phyloP scores from a whole-genome alignment of 2,797 vertebrate species.

The Onychomys leucogaster region DNA sequence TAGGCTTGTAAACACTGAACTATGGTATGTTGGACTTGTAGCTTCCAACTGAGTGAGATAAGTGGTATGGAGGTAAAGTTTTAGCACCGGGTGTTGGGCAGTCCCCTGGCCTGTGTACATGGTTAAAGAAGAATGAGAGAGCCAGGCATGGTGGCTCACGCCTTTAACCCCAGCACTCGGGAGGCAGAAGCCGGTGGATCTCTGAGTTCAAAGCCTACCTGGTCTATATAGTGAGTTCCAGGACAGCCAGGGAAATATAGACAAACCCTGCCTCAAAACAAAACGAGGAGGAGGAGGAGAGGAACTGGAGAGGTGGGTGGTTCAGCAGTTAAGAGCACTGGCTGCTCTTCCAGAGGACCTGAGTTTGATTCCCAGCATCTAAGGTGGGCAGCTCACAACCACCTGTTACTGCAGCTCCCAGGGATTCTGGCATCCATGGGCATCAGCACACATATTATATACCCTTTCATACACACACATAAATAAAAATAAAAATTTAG shows the following conservation, averaged over 20 bases:
- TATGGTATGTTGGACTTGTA: slow-evolving; percentile 2
- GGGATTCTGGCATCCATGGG: background rate
- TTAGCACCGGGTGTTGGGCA: slow-evolving; percentile 14
- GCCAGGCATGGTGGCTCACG: background rate
- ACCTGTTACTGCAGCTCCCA: background rate
- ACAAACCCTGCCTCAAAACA: background rate
- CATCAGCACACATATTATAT: background rate
- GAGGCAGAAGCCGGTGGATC: background rate
- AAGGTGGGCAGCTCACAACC: background rate
- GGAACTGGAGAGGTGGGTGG: background rate
- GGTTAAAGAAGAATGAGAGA: slow-evolving; percentile 6
- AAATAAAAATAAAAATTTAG: background rate
- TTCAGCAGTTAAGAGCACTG: background rate
- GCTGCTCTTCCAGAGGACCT: background rate
- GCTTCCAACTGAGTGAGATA: slow-evolving; percentile 12
- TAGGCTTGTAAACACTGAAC: background rate
- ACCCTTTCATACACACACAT: background rate
- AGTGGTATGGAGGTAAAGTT: background rate
- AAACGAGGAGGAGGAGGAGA: background rate
- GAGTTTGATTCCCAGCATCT: background rate
- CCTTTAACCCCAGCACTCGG: background rate
- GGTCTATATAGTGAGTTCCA: background rate
- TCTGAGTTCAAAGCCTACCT: background rate
- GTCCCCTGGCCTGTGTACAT: background rate
- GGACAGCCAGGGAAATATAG: background rate